Base-by-base conservation (phyloP, 1,140 invertebrate species). In the Drosophila sechellia region DNA sequence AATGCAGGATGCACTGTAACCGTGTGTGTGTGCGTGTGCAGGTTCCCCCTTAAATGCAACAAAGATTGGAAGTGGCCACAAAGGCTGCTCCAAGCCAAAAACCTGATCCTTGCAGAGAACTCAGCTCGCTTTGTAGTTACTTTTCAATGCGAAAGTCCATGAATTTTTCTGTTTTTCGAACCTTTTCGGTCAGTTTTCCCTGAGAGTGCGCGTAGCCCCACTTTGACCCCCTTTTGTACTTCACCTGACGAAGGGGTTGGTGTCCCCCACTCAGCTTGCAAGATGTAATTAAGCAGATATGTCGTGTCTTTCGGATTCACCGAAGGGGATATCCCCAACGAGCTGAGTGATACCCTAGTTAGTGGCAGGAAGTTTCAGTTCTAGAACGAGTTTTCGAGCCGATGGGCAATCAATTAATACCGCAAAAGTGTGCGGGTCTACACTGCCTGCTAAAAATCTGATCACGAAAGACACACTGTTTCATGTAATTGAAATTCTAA, bases 41-140 rank as follows among this genome's bases (percentile, higher is more conserved):
- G 20, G 20, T 22, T 1, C 74, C 68, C 79, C 69, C 68, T 49
- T 57, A 78, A 78, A 37, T 54, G 64, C 66, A 50, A 64, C 61
- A 63, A 81, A 68, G 40, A 57, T 45, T 57, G 40, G 43, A 70
- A 60, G 20, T 35, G 25, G 20, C 54, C 6, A 39, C 35, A 42
- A 49, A 65, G 64, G 52, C 56, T 22, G 34, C 56, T 48, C n/a
- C 60, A 53, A 77, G 5, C 56, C 48, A 42, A 46, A 70, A 84
- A 84, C 80, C 80, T 84, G 80, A 65, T 83, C 69, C 79, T 81
- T 69, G 53, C 40, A 8, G 45, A 73, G 74, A 81, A 74, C 60
- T 59, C 22, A 17, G 49, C 55, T 63, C 78, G 43, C 34, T 34
- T 49, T 42, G 39, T 52, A 40, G 10, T 49, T 40, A 8, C 5